These are phyloP conservation scores for Mellilla xanthometata DNA, from an alignment of 2,888 invertebrate species.

Conservation along the genomic window DNA sequence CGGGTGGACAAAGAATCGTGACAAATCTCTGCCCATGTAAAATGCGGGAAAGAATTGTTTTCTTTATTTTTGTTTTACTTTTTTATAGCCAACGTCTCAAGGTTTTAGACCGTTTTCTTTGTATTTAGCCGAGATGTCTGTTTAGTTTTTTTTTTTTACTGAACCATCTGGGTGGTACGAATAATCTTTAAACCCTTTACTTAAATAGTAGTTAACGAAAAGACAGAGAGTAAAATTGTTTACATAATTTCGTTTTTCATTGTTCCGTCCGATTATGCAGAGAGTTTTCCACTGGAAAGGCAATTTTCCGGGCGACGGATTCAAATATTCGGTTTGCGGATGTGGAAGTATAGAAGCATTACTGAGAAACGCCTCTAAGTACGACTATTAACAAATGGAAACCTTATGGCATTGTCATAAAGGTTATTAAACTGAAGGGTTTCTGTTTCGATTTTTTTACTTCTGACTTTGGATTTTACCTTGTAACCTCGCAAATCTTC, in stretches of 20 bases:
- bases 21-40: conserved; percentile 24
- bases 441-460: too few species aligned
- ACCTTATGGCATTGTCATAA: too few species aligned
- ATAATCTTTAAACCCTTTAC: too few species aligned
- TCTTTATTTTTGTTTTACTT: conserved; percentile 3
- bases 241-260: conserved; percentile 14
- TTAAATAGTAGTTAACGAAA: neutral
- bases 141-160: too few species aligned
- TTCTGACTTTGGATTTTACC: conserved; percentile 70
- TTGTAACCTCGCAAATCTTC: conserved; percentile 93
- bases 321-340: conserved; percentile 29
- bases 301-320: conserved; percentile 29
- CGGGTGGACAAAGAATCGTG: conserved; percentile 30
- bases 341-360: conserved; percentile 21
- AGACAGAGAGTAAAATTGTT: conserved; percentile 13
- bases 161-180: too few species aligned
- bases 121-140: too few species aligned
- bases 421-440: too few species aligned
- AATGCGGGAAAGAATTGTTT: conserved; percentile 14
- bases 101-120: too few species aligned
- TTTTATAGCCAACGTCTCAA: too few species aligned
- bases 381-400: too few species aligned
- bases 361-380: too few species aligned
- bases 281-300: conserved; percentile 23
- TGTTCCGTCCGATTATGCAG: conserved; percentile 18